Evolutionary conservation across 2,888 invertebrate species (phyloP).

Genomic region (Plebejus melissa): DNA sequence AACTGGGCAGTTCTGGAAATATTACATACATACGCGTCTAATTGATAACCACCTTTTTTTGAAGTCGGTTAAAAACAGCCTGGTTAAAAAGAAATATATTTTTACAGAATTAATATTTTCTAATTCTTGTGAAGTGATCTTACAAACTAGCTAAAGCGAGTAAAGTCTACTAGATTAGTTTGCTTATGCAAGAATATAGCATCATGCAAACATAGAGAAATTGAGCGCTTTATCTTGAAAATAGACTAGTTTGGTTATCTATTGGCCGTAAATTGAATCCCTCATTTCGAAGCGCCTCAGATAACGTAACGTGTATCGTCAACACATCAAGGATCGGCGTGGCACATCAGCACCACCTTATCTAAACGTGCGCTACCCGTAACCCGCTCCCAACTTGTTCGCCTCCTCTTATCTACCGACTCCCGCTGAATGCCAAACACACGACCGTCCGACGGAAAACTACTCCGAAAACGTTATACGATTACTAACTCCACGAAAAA

Average conservation of each 20-base stretch:
- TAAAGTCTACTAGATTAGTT: neutral
- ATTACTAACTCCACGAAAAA: slow-evolving; percentile 59
- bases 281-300: neutral
- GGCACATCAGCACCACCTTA: neutral
- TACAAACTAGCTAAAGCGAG: neutral
- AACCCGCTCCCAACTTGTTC: slow-evolving; percentile 7
- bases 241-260: slow-evolving; percentile 14
- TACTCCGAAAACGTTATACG: slow-evolving; percentile 27
- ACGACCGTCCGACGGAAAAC: slow-evolving; percentile 21
- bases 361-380: slow-evolving; percentile 9
- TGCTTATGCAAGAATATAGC: neutral
- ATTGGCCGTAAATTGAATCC: slow-evolving; percentile 21
- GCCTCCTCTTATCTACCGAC: slow-evolving; percentile 11
- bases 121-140: neutral
- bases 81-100: no score
- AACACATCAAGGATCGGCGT: slow-evolving; percentile 14
- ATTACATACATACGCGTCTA: no score
- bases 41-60: no score
- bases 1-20: no score
- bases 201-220: neutral
- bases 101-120: no score
- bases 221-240: neutral
- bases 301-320: slow-evolving; percentile 26
- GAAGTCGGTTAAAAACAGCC: no score
- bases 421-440: neutral